Percentiles rank a stretch among this genome's conserved stretches.
Conservation (phyloP, 2,113 vertebrate genomes). For the Poicephalus gulielmi region DNA sequence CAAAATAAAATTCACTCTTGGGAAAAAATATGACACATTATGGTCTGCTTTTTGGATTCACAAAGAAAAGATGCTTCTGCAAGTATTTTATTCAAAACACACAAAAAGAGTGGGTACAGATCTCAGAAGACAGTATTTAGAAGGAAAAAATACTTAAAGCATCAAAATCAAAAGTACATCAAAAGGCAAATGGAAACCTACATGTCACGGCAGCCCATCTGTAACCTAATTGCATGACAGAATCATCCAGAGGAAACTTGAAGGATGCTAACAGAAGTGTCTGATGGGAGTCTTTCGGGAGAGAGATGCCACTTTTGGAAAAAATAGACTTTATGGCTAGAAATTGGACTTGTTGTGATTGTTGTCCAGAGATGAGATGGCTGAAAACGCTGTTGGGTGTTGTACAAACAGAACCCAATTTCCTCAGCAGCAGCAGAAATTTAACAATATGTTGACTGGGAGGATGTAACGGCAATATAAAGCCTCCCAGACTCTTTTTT, state of each 20-base stretch:
- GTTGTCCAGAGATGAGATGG: constrained; percentile 42
- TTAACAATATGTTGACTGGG: background rate
- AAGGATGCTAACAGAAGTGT: constrained; percentile 53
- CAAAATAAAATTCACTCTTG: constrained; percentile 8
- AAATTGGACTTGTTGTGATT: constrained; percentile 53
- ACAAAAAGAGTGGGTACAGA: background rate
- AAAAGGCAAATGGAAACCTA: constrained; percentile 40
- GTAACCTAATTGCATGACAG: constrained; percentile 43
- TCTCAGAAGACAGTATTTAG: constrained; percentile 39
- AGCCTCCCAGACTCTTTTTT: background rate
- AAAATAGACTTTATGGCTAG: constrained; percentile 57
- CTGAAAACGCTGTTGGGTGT: constrained; percentile 49
- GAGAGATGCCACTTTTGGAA: constrained; percentile 32
- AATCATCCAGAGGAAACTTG: constrained; percentile 53
- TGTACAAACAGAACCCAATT: constrained; percentile 52
- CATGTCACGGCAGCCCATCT: constrained; percentile 42
- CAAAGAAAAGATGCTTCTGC: background rate
- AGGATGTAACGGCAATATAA: background rate
- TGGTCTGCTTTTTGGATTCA: background rate
- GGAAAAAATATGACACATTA: constrained; percentile 9
- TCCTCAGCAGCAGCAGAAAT: background rate
- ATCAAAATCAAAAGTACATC: constrained; percentile 46
- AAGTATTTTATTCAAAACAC: constrained; percentile 34
- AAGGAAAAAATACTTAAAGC: constrained; percentile 55
- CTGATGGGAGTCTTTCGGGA: constrained; percentile 57